Base-by-base conservation (phyloP, 2,797 vertebrate species). In the Tachyglossus aculeatus region DNA sequence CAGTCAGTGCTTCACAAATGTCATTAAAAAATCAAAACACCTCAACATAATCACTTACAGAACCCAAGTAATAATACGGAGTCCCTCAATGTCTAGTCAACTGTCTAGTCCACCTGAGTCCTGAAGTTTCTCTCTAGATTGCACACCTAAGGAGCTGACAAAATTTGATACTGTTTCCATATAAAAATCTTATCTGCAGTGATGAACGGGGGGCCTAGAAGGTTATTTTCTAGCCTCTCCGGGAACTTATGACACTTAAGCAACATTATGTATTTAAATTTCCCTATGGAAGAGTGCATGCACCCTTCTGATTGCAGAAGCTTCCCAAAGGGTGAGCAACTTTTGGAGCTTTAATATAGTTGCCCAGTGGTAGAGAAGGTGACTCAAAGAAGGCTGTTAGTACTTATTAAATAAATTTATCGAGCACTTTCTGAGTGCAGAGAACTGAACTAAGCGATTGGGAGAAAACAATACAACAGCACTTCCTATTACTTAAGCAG, bases 241-340 rank as follows among this genome's bases (percentile, higher is more conserved):
- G 41, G 75, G 24, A 2, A 68, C 27, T 69, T 74, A 57, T 22
- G 37, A 56, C 2, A 53, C 27, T 59, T 55, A 80, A 78, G 79
- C 67, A 47, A 77, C 29, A 65, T 25, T 16, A 74, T 73, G 51
- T 37, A 56, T 27, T 44, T 66, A 34, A 56, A 41, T 69, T 71
- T 6, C 39, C 58, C 65, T 50, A 37, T 5, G 45, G 51, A 66
- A 74, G 47, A 78, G 58, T 62, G 74, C 77, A n/a, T n/a, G n/a
- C n/a, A 60, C 2, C 52, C 65, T 73, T 19, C 43, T 60, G 27
- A 48, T 50, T 43, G 25, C 8, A 72, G 57, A 44, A 57, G 31
- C 9, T 62, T 40, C 25, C 50, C n/a, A n/a, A n/a, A n/a, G n/a
- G n/a, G n/a, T n/a, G n/a, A n/a, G n/a, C n/a, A n/a, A n/a, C n/a